A percentile compares a stretch with the other conserved stretches of the same genome.
These are phyloP conservation scores for Ceratina australensis DNA, from an alignment of 1,140 invertebrate genomes.

Conservation along the genomic window DNA sequence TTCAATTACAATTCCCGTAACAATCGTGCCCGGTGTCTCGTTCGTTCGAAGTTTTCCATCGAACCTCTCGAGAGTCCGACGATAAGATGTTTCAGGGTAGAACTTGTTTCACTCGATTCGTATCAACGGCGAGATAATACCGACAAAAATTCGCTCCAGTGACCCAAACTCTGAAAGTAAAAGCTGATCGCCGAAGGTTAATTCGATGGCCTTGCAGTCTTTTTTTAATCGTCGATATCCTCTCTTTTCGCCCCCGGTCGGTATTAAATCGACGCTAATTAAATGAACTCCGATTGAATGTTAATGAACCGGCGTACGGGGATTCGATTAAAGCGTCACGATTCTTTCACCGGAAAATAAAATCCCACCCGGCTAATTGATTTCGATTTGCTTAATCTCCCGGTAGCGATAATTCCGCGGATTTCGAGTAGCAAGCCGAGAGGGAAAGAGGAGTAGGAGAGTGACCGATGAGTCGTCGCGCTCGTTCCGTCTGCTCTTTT, in stretches of 20 bases:
- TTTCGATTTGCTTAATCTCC: slow-evolving; percentile 1
- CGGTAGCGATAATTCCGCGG: neutral
- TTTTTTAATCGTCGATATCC: too few species aligned
- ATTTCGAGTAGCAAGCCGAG: neutral
- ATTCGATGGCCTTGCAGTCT: too few species aligned
- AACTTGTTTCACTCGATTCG: too few species aligned
- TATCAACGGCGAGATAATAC: too few species aligned
- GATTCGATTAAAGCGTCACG: neutral
- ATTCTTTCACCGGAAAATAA: neutral
- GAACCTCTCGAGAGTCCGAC: neutral
- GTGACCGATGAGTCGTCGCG: slow-evolving; percentile 1
- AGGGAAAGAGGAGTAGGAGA: neutral
- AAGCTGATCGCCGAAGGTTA: too few species aligned
- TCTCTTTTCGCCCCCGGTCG: too few species aligned
- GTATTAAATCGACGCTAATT: too few species aligned
- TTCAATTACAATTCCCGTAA: neutral
- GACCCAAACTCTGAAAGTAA: too few species aligned
- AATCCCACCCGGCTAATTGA: neutral
- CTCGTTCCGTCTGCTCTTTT: slow-evolving; percentile 29
- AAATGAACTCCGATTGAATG: neutral
- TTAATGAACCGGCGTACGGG: neutral
- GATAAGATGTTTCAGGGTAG: too few species aligned
- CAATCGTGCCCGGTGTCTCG: neutral
- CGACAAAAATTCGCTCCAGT: too few species aligned
- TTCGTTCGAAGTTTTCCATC: neutral